Evolutionary conservation across 2,888 invertebrate genomes (phyloP), one percentile per base, ranked within the genome.

Genomic region (Mylabris sibirica): DNA sequence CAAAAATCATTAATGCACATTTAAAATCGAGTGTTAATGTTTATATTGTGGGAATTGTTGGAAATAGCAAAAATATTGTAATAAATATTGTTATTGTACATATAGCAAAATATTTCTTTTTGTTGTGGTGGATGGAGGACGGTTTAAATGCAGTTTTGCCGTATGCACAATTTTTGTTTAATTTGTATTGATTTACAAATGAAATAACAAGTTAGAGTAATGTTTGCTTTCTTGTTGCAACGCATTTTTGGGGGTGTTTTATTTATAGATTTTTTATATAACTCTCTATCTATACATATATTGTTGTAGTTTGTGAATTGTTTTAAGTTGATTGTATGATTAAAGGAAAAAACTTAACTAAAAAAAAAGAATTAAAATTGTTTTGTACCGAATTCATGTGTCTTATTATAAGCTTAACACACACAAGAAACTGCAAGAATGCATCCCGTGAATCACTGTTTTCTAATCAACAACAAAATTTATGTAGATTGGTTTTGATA

Each of bases 341-440:
- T 72, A 70, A 65, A 60, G 60, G 12, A 26, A 57, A 57, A 57
- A 57, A 30, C 30, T 30, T 8, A 12, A 26, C 2, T 26, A 26
- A 22, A 57, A 57, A 72, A 63, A 66, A 67, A 64, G 64, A 66
- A 74, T 76, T 73, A 75, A 75, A 74, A 70, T 74, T 74, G 71
- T 72, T 75, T 76, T 77, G 68, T 74, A 73, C 72, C 72, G 68
- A 73, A 72, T 49, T 30, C 66, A 73, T 76, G 72, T 71, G 66
- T 73, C 71, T 67, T 66, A 60, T 57, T 57, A 17, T 8, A 22
- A 53, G 24, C 30, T 30, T 30, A 30, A 30, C 3, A 22, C 17
- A 53, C 4, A 65, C 66, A 38, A 38, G 38, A 74, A 68, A 81
- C 85, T 86, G 85, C 85, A 86, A 86, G 84, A 83, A 83, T 83